These are phyloP conservation scores for Dicrostonyx torquatus DNA, from an alignment of 2,797 vertebrate species.

Conservation along the genomic window DNA sequence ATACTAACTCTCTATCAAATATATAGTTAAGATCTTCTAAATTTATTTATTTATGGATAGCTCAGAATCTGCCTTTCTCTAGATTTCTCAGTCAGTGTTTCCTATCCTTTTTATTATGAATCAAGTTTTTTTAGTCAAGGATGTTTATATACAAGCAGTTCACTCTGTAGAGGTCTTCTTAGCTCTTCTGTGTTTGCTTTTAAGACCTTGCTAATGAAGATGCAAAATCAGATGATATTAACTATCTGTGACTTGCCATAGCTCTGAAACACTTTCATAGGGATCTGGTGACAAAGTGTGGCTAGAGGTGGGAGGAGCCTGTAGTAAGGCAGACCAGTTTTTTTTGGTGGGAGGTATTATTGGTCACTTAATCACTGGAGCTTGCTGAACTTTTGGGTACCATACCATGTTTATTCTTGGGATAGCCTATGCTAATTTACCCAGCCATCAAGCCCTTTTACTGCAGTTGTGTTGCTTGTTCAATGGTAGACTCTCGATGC, in stretches of 20 bases:
- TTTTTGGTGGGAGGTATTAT: not conserved
- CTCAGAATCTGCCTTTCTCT: not conserved
- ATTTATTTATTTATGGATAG: too few species aligned
- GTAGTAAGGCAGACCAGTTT: not conserved
- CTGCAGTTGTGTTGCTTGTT: not conserved
- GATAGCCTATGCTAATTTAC: not conserved
- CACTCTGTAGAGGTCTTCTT: not conserved
- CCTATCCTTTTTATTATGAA: not conserved
- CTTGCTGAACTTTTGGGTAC: not conserved
- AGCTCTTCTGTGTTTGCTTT: not conserved
- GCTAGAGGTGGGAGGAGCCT: not conserved
- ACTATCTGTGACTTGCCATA: not conserved
- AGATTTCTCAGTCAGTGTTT: conserved; percentile 3
- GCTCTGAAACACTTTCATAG: not conserved
- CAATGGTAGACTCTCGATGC: not conserved
- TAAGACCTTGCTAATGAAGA: not conserved
- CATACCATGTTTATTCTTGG: too few species aligned
- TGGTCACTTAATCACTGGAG: not conserved
- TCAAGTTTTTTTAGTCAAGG: not conserved
- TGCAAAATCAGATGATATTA: not conserved
- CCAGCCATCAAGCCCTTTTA: not conserved
- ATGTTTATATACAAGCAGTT: not conserved
- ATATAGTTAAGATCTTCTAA: too few species aligned
- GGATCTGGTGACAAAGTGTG: not conserved
- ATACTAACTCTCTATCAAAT: not conserved